Base-by-base conservation (phyloP, 2,888 invertebrate genomes). In the Chromoteleia sp. region DNA sequence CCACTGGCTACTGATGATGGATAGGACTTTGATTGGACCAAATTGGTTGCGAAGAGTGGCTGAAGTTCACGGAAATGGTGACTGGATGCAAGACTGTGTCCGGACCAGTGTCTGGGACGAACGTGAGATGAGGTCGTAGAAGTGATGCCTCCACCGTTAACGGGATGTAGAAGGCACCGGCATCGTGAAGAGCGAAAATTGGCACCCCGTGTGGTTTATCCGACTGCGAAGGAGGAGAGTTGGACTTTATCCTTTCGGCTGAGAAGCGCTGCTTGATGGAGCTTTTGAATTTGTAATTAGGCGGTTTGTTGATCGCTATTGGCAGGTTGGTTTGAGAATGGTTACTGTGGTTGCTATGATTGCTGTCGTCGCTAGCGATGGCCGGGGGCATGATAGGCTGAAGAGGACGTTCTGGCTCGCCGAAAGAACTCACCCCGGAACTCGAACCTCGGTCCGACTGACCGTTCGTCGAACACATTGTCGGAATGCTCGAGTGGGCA, bases 251-350 rank as follows among this genome's bases (percentile, higher is more conserved):
- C 86, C 92, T 92, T 81, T 93, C 93, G n/a, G 92, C 91, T 63
- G 93, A 92, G 77, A 98, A 98, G 76, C 98, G 93, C 90, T 98
- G 95, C 88, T 98, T 97, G 84, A 98, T 98, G 89, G 96, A 97
- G 87, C 97, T 98, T 92, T 98, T 98, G 93, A 98, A 98, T 92
- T 98, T 98, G 93, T 98, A 98, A 0, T 94, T 94, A n/a, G 92
- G 87, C 7, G 91, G 91, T 80, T 88, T 86, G 61, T 39, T 76
- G 0, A 21, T 36, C n/a, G 45, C 17, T n/a, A 50, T 3, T 4
- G 59, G 41, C 14, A 67, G 41, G 17, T 77, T 81, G 45, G 76
- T 82, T 1, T 58, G 48, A 8, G 52, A 68, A n/a, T 68, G 82
- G 76, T 93, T 93, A 52, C 92, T 92, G 84, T 90, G 91, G 30